Percentiles rank a stretch among this genome's conserved stretches.
Conservation (phyloP, 2,888 invertebrate species). For the Piscicola geometra region DNA sequence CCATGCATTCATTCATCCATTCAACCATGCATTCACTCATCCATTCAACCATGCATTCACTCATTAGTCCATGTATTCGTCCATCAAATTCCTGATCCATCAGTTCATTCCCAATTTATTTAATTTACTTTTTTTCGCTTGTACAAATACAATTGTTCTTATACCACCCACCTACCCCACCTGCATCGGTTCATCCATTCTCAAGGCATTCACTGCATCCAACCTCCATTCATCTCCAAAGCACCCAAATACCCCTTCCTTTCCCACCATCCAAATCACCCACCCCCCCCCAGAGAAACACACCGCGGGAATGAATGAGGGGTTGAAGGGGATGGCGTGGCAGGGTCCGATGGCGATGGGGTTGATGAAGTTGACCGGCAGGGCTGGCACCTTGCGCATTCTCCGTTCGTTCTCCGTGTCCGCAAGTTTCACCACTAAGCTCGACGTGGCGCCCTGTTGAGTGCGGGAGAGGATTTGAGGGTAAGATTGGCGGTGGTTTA, state of each 20-base stretch:
- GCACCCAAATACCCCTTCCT: neutral
- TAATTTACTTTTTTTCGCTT: no score
- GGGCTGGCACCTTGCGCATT: constrained; percentile 58
- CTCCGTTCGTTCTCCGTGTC: constrained; percentile 99
- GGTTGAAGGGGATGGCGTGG: constrained; percentile 26
- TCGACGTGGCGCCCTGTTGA: constrained; percentile 85
- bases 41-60: neutral
- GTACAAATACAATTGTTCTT: no score
- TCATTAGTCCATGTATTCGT: neutral
- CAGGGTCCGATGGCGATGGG: constrained; percentile 34
- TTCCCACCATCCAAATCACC: neutral
- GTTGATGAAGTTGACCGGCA: constrained; percentile 36
- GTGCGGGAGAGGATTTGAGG: neutral
- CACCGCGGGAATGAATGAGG: constrained; percentile 23
- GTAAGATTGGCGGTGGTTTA: neutral
- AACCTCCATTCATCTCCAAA: neutral
- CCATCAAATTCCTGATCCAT: neutral
- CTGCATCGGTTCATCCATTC: no score
- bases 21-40: neutral
- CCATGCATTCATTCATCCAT: constrained; percentile 3
- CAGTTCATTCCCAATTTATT: no score
- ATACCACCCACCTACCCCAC: neutral
- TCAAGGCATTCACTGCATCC: no score
- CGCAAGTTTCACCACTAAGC: constrained; percentile 98
- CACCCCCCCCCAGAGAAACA: constrained; percentile 9